Evolutionary conservation across 2,113 vertebrate species (phyloP).

Genomic region (Casuarius casuarius): DNA sequence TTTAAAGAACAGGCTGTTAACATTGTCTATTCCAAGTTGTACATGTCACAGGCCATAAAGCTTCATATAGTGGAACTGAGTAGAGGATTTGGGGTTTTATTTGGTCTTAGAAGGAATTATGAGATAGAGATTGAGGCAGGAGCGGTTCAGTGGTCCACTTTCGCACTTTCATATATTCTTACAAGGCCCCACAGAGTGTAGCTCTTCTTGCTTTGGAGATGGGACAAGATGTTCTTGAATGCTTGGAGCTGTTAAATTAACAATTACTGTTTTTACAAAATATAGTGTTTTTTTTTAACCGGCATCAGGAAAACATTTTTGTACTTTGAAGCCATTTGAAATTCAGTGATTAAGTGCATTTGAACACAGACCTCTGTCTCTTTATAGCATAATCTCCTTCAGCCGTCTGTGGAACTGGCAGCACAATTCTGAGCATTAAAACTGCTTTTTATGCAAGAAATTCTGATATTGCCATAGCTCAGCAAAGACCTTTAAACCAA

Average conservation of each 20-base stretch:
- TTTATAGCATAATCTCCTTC: neutral
- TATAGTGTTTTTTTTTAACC: neutral
- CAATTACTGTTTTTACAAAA: neutral
- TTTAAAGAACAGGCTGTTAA: neutral
- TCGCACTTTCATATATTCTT: fast-evolving
- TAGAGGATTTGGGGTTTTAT: neutral
- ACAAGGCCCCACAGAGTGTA: fast-evolving
- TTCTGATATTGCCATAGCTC: neutral
- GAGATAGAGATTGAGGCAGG: neutral
- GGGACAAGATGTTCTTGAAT: neutral
- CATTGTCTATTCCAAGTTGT: neutral
- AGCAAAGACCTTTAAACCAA: neutral
- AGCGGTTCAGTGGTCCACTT: neutral
- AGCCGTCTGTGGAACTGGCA: neutral
- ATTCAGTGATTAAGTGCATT: neutral
- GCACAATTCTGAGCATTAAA: neutral
- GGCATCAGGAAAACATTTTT: neutral
- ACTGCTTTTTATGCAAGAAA: neutral
- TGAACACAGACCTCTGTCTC: neutral
- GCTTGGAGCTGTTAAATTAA: neutral
- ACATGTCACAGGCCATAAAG: neutral
- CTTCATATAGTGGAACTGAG: neutral
- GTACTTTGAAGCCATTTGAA: neutral
- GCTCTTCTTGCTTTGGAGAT: neutral
- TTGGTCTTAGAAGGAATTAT: neutral